Evolutionary conservation across 2,888 invertebrate genomes (phyloP).

Genomic region (Eristalis pertinax): DNA sequence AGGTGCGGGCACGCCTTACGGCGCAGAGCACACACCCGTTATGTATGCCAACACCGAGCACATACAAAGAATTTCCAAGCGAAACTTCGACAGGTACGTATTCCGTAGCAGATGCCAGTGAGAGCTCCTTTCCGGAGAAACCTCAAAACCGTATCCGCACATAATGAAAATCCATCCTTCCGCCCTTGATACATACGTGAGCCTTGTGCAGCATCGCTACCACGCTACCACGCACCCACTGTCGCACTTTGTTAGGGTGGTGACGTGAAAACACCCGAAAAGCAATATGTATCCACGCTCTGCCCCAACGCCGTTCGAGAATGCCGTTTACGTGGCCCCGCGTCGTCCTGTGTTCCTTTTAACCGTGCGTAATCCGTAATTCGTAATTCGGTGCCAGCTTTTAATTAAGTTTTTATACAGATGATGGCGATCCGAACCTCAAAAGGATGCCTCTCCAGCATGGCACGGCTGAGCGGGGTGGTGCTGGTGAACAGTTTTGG

Average conservation of each 20-base stretch:
- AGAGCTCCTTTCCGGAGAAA: slow-evolving; percentile 23
- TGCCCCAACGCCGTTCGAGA: slow-evolving; percentile 2
- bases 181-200: neutral
- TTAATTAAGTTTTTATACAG: slow-evolving; percentile 68
- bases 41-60: neutral
- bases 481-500: slow-evolving; percentile 27
- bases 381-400: slow-evolving; percentile 52
- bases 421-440: slow-evolving; percentile 59
- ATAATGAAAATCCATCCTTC: slow-evolving; percentile 34
- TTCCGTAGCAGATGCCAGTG: slow-evolving; percentile 34
- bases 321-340: slow-evolving; percentile 38
- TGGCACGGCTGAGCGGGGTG: neutral
- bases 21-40: neutral
- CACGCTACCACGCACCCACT: neutral
- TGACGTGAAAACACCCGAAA: slow-evolving; percentile 17
- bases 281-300: slow-evolving; percentile 25
- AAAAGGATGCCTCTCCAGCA: slow-evolving; percentile 48
- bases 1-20: slow-evolving; percentile 1
- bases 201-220: too few relatives aligned
- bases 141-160: slow-evolving; percentile 35
- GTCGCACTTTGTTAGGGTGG: neutral
- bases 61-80: slow-evolving; percentile 32
- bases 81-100: slow-evolving; percentile 55
- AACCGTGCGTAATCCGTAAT: slow-evolving; percentile 18
- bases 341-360: slow-evolving; percentile 14